Base-by-base conservation (phyloP, 2,888 invertebrate species). In the Pharmacophagus antenor region DNA sequence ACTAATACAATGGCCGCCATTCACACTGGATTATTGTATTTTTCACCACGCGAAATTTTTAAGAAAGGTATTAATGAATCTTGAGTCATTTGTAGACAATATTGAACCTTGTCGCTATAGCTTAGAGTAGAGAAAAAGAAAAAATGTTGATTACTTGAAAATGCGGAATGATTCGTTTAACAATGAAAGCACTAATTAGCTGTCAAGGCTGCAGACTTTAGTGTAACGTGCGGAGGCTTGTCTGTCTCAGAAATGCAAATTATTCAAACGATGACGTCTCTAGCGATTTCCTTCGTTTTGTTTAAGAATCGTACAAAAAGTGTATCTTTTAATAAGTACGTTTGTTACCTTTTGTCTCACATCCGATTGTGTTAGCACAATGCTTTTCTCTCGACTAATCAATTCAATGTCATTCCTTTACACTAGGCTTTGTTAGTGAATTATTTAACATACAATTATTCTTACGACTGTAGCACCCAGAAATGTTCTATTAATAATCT, bases 101-200 rank as follows among this genome's bases (percentile, higher is more conserved):
- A 77, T 67, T 77, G 67, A 68, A 80, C 84, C 73, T 64, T 88
- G 27, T 1, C 15, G 18, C 12, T 17, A 63, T 61, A 56, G 23
- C 62, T 63, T 76, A 76, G 67, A 69, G 70, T 69, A 67, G 70
- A 65, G 69, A 73, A 70, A 71, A 68, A 61, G 61, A 51, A 58
- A 63, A 59, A 57, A 7, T 18, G 60, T 53, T 62, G 61, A 70
- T 63, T 62, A 69, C 65, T 71, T 65, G 65, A 67, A 68, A 70
- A 63, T 73, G 70, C 73, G 75, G 79, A 73, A 84, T 88, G 84
- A 88, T 88, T 84, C 76, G 73, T 79, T 85, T 85, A 85, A 90
- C 89, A 90, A 90, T 88, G 85, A 85, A 77, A 79, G 79, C 77
- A 76, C 87, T 90, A 90, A 90, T 90, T 90, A 90, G 86, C 89